Evolutionary conservation across 2,888 invertebrate species (phyloP), one percentile per base, ranked within the genome.

Genomic region (Plagodis dolabraria): DNA sequence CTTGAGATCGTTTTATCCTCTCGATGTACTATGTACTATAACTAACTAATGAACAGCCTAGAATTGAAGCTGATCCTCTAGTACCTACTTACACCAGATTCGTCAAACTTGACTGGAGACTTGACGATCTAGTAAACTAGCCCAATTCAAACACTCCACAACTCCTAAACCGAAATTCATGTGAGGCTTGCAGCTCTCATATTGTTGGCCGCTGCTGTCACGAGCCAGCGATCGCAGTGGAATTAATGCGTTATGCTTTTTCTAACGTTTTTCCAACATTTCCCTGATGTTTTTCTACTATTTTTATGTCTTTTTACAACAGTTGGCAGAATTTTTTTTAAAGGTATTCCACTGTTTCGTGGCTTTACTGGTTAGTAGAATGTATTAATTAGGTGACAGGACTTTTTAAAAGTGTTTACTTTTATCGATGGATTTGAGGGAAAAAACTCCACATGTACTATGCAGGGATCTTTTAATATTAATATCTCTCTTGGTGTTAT

Each of bases 101-200:
- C 9, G 38, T 8, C 9, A 9, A 1, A 38, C 5, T 38, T 38
- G 38, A 38, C 1, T 7, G 1, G 1, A 38, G 2, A 0, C 1
- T 42, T 6, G n/a, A 10, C 1, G n/a, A 6, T 42, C 42, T n/a
- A 42, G 42, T 69, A 5, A 36, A 65, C 68, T 65, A 6, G 33
- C 46, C 12, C 0, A 34, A 48, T 58, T 6, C 35, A 70, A 79
- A 79, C 70, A 57, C 22, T 44, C 50, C 62, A 57, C 9, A 33
- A 34, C 49, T 60, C 71, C 79, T 83, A 82, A 83, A 80, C 79
- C 71, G 72, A 78, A 82, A 84, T 83, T 83, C 82, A 80, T 82
- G 82, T 76, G 77, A 74, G 71, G 70, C 67, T 55, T 68, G 68
- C 70, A 64, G 65, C 73, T 68, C 71, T 69, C 78, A 79, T 79